Evolutionary conservation across 2,888 invertebrate species (phyloP).

Genomic region (Drosophila paracracens): DNA sequence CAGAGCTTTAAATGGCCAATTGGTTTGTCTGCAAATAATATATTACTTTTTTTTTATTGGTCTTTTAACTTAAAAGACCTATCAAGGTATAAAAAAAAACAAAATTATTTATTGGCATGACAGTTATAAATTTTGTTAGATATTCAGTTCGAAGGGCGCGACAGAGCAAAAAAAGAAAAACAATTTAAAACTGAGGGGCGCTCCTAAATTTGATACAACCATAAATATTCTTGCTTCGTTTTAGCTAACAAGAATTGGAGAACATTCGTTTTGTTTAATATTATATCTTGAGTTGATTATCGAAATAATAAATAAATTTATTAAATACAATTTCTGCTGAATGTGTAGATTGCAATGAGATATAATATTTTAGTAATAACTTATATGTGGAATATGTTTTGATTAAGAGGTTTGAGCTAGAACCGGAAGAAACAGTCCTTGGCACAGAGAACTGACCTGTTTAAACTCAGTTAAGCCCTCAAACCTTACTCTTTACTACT

Average conservation of each 20-base stretch:
- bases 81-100: slow-evolving; percentile 7
- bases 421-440: neutral
- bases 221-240: slow-evolving; percentile 3
- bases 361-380: neutral
- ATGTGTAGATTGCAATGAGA: neutral
- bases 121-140: slow-evolving; percentile 14
- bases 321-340: neutral
- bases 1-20: slow-evolving; percentile 24
- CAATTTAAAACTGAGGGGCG: neutral
- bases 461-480: neutral
- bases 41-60: slow-evolving; percentile 12
- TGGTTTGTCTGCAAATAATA: slow-evolving; percentile 9
- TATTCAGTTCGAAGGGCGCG: slow-evolving; percentile 1
- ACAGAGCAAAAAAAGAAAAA: neutral
- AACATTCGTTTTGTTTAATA: neutral
- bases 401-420: neutral
- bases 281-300: neutral
- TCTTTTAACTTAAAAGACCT: slow-evolving; percentile 7
- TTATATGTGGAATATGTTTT: neutral
- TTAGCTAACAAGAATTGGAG: neutral
- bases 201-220: neutral
- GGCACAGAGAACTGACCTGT: slow-evolving; percentile 14
- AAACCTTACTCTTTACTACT: too few species aligned
- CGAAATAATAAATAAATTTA: neutral
- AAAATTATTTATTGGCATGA: slow-evolving; percentile 22